phyloP scores from a whole-genome alignment of 2,797 vertebrate genomes.

The Pseudochirops corinnae region DNA sequence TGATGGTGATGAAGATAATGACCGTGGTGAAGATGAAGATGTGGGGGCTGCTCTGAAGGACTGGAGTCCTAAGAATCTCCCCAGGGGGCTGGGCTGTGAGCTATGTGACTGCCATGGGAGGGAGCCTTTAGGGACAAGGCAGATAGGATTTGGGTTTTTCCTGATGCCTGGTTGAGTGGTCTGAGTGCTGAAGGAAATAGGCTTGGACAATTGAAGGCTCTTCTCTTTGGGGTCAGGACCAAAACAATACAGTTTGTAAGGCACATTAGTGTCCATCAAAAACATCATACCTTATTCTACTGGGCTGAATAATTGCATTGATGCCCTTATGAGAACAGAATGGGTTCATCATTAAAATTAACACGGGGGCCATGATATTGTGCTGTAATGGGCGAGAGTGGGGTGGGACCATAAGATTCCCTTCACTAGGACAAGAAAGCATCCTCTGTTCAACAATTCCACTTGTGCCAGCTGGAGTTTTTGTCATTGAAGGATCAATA shows the following conservation, averaged over 20 bases:
- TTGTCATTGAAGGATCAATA: too few species aligned
- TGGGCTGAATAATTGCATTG: not conserved
- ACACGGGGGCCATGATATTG: too few species aligned
- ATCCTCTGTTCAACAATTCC: not conserved
- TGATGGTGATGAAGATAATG: too few species aligned
- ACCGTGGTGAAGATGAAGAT: not conserved
- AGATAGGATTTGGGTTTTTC: not conserved
- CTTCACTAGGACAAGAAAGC: not conserved
- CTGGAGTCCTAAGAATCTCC: not conserved
- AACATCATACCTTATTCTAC: not conserved
- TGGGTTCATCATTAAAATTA: too few species aligned
- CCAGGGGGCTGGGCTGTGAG: too few species aligned
- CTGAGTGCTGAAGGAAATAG: not conserved
- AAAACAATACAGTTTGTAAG: too few species aligned
- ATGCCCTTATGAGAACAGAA: not conserved
- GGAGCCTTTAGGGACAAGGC: not conserved
- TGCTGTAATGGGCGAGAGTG: not conserved
- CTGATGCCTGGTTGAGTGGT: not conserved
- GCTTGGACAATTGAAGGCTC: not conserved
- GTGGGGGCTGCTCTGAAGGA: not conserved
- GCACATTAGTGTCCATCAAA: not conserved
- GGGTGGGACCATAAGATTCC: not conserved
- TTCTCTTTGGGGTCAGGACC: too few species aligned
- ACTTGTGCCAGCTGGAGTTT: too few species aligned
- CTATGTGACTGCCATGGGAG: not conserved